phyloP scores from a whole-genome alignment of 2,113 vertebrate genomes.

The Ramphastos sulfuratus region DNA sequence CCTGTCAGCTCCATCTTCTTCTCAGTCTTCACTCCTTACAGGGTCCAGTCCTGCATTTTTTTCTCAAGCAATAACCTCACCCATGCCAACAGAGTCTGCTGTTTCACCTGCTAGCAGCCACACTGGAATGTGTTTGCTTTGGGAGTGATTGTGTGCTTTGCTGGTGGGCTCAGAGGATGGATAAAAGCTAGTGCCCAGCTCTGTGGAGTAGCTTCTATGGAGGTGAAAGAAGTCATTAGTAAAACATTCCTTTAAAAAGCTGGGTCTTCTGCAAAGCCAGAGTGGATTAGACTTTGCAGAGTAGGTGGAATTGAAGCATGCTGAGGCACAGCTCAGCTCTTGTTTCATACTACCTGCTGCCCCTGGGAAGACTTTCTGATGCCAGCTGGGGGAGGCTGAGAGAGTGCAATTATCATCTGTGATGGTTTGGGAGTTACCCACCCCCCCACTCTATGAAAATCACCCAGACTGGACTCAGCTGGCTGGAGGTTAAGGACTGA shows the following conservation, averaged over 20 bases:
- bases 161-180: constrained; percentile 6
- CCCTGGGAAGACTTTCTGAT: neutral
- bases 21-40: neutral
- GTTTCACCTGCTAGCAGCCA: constrained; percentile 46
- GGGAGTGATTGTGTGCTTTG: constrained; percentile 1
- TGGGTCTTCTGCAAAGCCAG: neutral
- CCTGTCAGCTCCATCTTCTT: neutral
- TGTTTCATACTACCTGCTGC: neutral
- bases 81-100: constrained; percentile 42
- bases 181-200: constrained; percentile 12
- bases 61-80: constrained; percentile 4
- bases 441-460: too few species aligned
- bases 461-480: too few species aligned
- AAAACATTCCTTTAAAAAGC: constrained; percentile 16
- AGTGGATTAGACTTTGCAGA: neutral
- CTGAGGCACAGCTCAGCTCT: neutral
- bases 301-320: neutral
- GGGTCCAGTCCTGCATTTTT: neutral
- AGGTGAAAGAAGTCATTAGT: neutral
- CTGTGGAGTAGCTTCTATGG: neutral
- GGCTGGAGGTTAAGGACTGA: too few species aligned
- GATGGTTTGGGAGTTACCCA: too few species aligned
- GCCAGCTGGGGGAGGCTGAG: neutral
- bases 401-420: neutral
- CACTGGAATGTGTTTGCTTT: constrained; percentile 41